A percentile compares a stretch with the other conserved stretches of the same genome.
Conservation (phyloP, 2,113 vertebrate species). For the Pangasianodon gigas region DNA sequence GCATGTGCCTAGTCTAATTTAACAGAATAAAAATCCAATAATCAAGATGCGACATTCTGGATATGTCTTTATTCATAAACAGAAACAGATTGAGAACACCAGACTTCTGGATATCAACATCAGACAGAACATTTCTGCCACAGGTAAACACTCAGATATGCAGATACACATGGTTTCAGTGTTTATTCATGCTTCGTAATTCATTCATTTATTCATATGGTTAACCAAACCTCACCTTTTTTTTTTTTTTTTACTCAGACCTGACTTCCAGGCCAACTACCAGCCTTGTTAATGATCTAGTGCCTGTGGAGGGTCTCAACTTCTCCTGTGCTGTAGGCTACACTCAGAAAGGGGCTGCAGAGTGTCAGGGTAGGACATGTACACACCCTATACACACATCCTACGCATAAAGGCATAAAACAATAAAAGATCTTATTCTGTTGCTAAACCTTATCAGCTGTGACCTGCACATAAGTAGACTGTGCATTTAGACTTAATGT, state of each 20-base stretch:
- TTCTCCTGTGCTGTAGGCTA: constrained; percentile 67
- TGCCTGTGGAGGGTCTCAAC: constrained; percentile 50
- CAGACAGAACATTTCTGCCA: constrained; percentile 38
- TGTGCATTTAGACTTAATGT: not conserved
- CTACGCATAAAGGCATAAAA: not conserved
- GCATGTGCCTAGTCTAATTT: not conserved
- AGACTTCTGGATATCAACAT: constrained; percentile 58
- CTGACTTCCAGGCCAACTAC: not conserved
- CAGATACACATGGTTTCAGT: not conserved
- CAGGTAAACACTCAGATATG: constrained; percentile 54
- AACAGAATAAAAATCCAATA: not conserved
- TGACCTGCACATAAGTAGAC: not conserved
- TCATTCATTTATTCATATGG: not conserved
- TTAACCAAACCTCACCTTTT: not conserved
- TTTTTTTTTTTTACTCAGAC: not conserved
- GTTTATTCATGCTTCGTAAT: not conserved
- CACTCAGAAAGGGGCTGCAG: constrained; percentile 35
- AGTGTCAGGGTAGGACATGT: constrained; percentile 63
- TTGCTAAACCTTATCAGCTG: not conserved
- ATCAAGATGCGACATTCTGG: not conserved
- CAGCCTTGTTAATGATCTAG: constrained; percentile 34
- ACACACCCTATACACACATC: not conserved
- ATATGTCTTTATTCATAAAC: constrained; percentile 30
- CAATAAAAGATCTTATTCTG: not conserved
- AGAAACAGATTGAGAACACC: constrained; percentile 45